Percentiles rank a stretch among this genome's conserved stretches.
Evolutionary conservation across 2,888 invertebrate species (phyloP).

Genomic region (Sepioteuthis lessoniana): DNA sequence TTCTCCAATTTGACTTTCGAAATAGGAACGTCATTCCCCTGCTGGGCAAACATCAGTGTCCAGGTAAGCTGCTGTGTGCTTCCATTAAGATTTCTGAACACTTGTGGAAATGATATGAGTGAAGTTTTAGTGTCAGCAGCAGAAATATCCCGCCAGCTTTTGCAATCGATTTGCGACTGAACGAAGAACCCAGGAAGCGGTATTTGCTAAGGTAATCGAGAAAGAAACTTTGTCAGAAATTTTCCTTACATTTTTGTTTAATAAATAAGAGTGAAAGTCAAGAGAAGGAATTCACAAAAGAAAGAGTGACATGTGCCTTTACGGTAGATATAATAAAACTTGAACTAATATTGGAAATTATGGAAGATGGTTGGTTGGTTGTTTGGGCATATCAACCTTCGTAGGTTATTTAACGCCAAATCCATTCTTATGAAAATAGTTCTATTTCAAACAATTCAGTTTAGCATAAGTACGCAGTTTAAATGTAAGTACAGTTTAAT

Average conservation of each 20-base stretch:
- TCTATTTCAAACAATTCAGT: too few species aligned
- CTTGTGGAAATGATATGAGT: neutral
- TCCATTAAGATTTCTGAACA: constrained; percentile 11
- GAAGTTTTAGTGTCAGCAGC: neutral
- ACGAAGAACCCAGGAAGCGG: neutral
- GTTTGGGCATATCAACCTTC: too few species aligned
- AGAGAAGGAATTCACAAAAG: neutral
- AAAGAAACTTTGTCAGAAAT: neutral
- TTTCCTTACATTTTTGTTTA: neutral
- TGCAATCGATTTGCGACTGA: neutral
- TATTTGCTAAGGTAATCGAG: neutral
- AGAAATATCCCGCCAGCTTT: neutral
- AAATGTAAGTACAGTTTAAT: too few species aligned
- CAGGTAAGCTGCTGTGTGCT: neutral
- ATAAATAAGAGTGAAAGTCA: neutral
- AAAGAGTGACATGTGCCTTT: too few species aligned
- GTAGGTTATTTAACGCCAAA: too few species aligned
- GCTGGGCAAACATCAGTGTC: neutral
- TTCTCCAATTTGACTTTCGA: neutral
- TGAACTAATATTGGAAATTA: too few species aligned
- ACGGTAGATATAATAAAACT: too few species aligned
- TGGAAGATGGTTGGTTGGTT: too few species aligned
- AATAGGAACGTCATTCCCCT: constrained; percentile 8
- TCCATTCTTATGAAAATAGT: too few species aligned
- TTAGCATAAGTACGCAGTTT: too few species aligned